Percentiles rank a stretch among this genome's conserved stretches.
Conservation (phyloP, 2,113 vertebrate species). For the Hyaena hyaena region DNA sequence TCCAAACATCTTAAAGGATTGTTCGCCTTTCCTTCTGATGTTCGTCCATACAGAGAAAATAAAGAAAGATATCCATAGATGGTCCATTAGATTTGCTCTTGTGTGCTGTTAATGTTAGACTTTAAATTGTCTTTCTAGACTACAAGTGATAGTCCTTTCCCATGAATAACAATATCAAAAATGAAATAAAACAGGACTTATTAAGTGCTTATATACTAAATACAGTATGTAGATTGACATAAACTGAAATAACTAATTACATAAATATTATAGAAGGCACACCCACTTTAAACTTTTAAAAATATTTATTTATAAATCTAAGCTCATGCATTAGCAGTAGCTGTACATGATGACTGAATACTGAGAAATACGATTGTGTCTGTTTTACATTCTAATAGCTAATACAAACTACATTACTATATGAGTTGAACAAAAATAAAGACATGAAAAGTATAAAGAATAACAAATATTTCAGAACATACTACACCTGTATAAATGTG, state of each 20-base stretch:
- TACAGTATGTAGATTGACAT: background rate
- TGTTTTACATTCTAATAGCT: background rate
- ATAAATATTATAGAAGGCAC: background rate
- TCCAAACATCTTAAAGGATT: background rate
- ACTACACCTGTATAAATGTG: background rate
- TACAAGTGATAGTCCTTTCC: background rate
- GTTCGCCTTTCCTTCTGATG: background rate
- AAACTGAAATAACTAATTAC: background rate
- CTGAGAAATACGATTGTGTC: background rate
- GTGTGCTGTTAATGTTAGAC: background rate
- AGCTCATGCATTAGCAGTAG: background rate
- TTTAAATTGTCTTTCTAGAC: background rate
- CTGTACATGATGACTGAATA: background rate
- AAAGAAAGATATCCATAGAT: background rate
- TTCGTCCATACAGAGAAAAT: background rate
- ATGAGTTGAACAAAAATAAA: background rate
- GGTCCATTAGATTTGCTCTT: background rate
- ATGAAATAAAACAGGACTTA: background rate
- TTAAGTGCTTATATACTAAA: background rate
- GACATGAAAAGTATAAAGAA: background rate
- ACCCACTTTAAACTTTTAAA: background rate
- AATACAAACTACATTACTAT: background rate
- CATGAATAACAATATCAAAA: constrained; percentile 1
- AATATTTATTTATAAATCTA: background rate
- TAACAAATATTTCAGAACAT: background rate